These are phyloP conservation scores for Meriones unguiculatus DNA, from an alignment of 2,113 vertebrate species.

Conservation along the genomic window DNA sequence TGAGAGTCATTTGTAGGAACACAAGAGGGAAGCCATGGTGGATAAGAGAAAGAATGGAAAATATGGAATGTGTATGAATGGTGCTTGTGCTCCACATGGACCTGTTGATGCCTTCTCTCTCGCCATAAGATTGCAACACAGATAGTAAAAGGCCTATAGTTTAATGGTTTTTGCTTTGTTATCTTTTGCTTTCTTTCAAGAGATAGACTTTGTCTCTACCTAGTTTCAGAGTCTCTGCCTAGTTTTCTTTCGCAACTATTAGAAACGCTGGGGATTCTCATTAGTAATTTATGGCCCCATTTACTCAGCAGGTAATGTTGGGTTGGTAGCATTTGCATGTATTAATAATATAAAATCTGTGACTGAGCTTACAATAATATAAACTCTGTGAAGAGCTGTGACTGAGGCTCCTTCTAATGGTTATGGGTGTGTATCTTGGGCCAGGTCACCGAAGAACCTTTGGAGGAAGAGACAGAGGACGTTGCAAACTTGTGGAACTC, in stretches of 20 bases:
- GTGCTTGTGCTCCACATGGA: neutral
- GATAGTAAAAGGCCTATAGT: neutral
- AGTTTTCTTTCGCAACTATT: neutral
- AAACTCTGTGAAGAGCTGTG: neutral
- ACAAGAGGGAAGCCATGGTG: neutral
- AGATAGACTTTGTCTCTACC: conserved; percentile 4
- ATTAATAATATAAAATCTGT: neutral
- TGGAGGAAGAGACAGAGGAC: conserved; percentile 91
- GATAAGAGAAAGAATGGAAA: neutral
- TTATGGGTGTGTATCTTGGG: conserved; percentile 59
- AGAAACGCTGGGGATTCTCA: neutral
- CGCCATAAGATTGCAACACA: neutral
- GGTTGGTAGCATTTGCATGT: neutral
- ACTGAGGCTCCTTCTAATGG: neutral
- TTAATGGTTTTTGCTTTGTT: neutral
- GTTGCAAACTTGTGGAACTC: conserved; percentile 93
- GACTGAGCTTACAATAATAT: too few species aligned
- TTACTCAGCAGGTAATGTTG: neutral
- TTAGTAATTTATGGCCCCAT: neutral
- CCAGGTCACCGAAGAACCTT: conserved; percentile 96
- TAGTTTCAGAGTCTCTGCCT: neutral
- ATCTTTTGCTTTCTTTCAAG: neutral
- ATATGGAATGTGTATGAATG: rapidly evolving
- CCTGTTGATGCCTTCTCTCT: neutral
- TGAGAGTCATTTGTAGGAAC: neutral